Base-by-base conservation (phyloP, 2,797 vertebrate genomes). In the Scolopax rusticola region DNA sequence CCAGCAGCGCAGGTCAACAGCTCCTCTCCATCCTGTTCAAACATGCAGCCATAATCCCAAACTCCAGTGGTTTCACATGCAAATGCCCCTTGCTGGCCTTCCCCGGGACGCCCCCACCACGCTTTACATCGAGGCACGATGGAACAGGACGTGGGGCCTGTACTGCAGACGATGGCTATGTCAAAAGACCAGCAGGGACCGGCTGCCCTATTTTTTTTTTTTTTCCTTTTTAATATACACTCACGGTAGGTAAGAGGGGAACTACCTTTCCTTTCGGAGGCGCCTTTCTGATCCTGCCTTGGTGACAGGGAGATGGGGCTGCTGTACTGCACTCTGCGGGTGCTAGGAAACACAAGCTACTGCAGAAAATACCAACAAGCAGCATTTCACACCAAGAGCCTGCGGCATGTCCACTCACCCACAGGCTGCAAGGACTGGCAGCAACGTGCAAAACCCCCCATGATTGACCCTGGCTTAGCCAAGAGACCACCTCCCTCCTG, bases 111-210 rank as follows among this genome's bases (percentile, higher is more conserved):
- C 3, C 9, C 9, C 23, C 1, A 0, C 48, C 11, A 33, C 79
- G 28, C 9, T 89, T 89, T 15, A 76, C 1, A 4, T 36, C 0
- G 0, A 54, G 38, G 60, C 18, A 24, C 0, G 1, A 23, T 0
- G 1, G 51, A 82, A 67, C 7, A 73, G 33, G 68, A 86, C 5
- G 23, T 24, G 60, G 8, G 54, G 24, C 50, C 38, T 67, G 24
- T 17, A 54, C 50, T 86, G 65, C 63, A 86, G 74, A 13, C 0
- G 0, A 23, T 6, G 9, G 40, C 48, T 65, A 70, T 64, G 50
- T n/a, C 80, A 87, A 78, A 75, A 70, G 36, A 36, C 36, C 36
- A 36, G 59, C 74, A 76, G 73, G 76, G 28, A 75, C 21, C 50
- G 79, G 32, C 25, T 84, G 65, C 30, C 12, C 20, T n/a, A 32